Conservation (phyloP, 2,797 vertebrate genomes). For the Sebastes minor region DNA sequence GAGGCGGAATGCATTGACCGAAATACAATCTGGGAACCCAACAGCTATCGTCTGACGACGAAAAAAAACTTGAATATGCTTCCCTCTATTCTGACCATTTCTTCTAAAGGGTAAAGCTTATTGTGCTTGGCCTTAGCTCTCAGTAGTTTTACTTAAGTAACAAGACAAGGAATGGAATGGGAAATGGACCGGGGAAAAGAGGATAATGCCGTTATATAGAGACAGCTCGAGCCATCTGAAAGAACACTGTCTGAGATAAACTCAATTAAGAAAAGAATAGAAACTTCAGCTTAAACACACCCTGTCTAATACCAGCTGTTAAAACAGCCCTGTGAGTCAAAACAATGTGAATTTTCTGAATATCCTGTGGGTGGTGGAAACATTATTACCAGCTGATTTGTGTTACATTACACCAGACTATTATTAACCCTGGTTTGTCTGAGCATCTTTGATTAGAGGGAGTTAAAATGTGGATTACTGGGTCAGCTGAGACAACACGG, state of each 20-base stretch:
- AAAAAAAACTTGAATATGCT: neutral
- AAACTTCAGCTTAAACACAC: constrained; percentile 45
- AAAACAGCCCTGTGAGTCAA: constrained; percentile 30
- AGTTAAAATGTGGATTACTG: constrained; percentile 57
- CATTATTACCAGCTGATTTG: constrained; percentile 33
- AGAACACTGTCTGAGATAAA: constrained; percentile 62
- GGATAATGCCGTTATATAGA: constrained; percentile 63
- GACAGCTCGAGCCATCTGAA: constrained; percentile 54
- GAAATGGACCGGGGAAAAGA: constrained; percentile 9
- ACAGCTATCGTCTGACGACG: neutral
- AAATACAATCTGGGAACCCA: neutral
- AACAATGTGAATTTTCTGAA: constrained; percentile 20
- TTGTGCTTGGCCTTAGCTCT: neutral
- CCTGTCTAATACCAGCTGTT: constrained; percentile 41
- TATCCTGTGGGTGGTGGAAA: constrained; percentile 23
- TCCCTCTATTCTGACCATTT: neutral
- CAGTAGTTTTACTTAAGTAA: constrained; percentile 10
- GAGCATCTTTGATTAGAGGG: constrained; percentile 53
- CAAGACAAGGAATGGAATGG: constrained; percentile 1
- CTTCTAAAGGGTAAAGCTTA: neutral
- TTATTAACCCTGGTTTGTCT: constrained; percentile 46
- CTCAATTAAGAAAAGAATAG: constrained; percentile 60
- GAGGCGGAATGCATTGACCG: neutral
- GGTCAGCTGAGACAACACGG: constrained; percentile 45
- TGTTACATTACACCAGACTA: constrained; percentile 25